Percentiles rank a stretch among this genome's conserved stretches.
phyloP scores from a whole-genome alignment of 2,888 invertebrate genomes.

The Standfussiana lucernea region DNA sequence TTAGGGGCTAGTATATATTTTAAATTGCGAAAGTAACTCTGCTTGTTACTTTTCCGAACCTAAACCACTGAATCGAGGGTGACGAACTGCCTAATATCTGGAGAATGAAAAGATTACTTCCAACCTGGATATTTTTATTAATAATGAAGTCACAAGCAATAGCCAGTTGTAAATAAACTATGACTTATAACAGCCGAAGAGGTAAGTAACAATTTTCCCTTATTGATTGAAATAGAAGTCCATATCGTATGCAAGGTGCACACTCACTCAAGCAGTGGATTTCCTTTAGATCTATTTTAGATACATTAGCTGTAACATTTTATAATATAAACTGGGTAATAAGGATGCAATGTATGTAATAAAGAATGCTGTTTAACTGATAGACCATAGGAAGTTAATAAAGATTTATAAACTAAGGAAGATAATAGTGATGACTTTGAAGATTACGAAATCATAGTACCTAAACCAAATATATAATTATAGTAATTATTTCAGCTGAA shows the following conservation, averaged over 20 bases:
- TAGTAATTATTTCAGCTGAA: background rate
- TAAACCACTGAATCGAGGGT: background rate
- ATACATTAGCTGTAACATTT: slow-evolving; percentile 16
- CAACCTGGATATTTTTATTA: background rate
- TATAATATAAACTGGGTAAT: background rate
- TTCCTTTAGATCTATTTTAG: slow-evolving; percentile 20
- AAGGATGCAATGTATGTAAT: slow-evolving; percentile 6
- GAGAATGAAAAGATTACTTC: background rate
- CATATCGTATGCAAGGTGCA: background rate
- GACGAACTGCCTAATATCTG: background rate
- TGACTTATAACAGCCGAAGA: background rate
- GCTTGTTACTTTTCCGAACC: background rate
- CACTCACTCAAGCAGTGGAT: slow-evolving; percentile 1
- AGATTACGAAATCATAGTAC: background rate
- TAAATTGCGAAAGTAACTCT: background rate
- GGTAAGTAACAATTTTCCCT: background rate
- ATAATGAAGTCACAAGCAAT: background rate
- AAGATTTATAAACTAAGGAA: background rate
- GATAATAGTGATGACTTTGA: background rate
- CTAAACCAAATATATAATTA: background rate
- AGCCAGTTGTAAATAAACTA: background rate
- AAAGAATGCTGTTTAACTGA: background rate
- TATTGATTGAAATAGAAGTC: background rate
- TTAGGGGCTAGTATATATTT: background rate
- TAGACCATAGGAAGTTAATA: background rate